Evolutionary conservation across 2,888 invertebrate genomes (phyloP).

Genomic region (Cyclophora albipunctata): DNA sequence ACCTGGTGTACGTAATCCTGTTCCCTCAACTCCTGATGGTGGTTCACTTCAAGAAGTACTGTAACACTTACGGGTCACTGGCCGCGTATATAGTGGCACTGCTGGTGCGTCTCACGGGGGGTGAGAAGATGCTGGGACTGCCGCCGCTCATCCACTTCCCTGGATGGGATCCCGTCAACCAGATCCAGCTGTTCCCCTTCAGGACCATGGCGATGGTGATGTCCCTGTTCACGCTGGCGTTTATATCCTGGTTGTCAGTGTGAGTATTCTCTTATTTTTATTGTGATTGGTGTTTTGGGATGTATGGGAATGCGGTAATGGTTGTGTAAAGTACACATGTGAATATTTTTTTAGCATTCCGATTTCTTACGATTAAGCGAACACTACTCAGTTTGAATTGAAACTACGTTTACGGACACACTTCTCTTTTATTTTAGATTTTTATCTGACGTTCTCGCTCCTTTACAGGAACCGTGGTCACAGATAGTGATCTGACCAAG

Average conservation of each 20-base stretch:
- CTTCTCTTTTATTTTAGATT: too few species aligned
- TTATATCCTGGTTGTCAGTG: conserved; percentile 88
- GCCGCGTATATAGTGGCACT: conserved; percentile 90
- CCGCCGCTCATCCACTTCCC: conserved; percentile 91
- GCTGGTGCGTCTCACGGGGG: conserved; percentile 86
- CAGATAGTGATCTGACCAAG: too few species aligned
- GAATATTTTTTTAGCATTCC: too few species aligned
- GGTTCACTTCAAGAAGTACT: conserved; percentile 93
- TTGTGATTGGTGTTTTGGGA: too few species aligned
- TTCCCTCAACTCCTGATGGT: conserved; percentile 99
- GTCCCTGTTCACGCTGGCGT: conserved; percentile 86
- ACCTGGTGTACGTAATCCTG: conserved; percentile 98
- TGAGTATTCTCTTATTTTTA: conserved; percentile 38
- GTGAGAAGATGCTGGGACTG: conserved; percentile 89
- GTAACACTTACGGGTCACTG: conserved; percentile 98
- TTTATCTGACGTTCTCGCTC: too few species aligned
- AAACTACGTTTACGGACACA: too few species aligned
- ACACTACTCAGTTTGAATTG: too few species aligned
- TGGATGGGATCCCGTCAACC: conserved; percentile 83
- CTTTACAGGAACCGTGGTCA: too few species aligned
- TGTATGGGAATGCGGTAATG: too few species aligned
- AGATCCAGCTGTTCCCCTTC: conserved; percentile 96
- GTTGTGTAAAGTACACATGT: too few species aligned
- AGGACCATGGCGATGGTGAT: conserved; percentile 95
- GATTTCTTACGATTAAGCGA: too few species aligned